Evolutionary conservation across 2,113 vertebrate genomes (phyloP), one percentile per base, ranked within the genome.

Genomic region (Oryzias curvinotus): DNA sequence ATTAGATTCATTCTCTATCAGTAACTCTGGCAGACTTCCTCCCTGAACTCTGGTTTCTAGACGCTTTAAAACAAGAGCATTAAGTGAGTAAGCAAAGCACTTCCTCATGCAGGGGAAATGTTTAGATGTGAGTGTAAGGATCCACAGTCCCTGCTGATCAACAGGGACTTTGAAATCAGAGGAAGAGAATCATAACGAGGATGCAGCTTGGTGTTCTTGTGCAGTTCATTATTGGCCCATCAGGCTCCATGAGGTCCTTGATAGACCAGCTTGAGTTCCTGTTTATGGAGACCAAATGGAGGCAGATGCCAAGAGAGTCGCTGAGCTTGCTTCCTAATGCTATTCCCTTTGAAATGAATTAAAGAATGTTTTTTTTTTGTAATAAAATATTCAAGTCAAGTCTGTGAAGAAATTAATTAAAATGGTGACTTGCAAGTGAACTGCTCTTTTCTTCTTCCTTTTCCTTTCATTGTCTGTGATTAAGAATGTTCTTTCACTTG

Each of bases 321-420:
- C 49, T 63, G 65, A 76, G 77, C 80, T 83, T 66, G 57, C 59
- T 64, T 66, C 64, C 77, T 83, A 64, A 75, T 62, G 78, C 44
- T 60, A 89, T 90, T 90, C 87, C 7, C 50, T 92, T 91, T 92
- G 85, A 93, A 87, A 86, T 68, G 46, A 86, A 84, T 86, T 81
- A 80, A 86, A 80, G 61, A 75, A 74, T 62, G 65, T 87, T 53
- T 81, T 71, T 79, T 75, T 71, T 73, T 48, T 70, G 49, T 84
- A 73, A 91, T 92, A 54, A 91, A 92, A 89, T 90, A 92, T 91
- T 91, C 68, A 91, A 87, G 76, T 73, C 77, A 71, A 77, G 80
- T 50, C 74, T 28, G 71, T 72, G 78, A 81, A 58, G 65, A 77
- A 53, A 81, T 81, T 84, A 82, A 89, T 87, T 87, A 89, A 87